These are phyloP conservation scores for Synanthedon vespiformis DNA, from an alignment of 2,888 invertebrate genomes.

Conservation along the genomic window DNA sequence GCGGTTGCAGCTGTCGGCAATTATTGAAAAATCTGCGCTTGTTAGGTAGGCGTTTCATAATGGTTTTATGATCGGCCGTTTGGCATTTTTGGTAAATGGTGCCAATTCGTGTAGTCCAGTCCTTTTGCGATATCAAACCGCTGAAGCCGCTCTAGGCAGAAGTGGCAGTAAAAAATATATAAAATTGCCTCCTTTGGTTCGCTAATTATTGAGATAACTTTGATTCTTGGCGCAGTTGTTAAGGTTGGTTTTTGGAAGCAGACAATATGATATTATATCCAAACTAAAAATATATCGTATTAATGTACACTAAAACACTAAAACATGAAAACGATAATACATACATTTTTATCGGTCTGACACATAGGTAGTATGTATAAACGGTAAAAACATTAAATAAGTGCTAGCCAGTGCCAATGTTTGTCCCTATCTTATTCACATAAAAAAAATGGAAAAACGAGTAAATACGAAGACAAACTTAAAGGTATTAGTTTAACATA, in stretches of 20 bases:
- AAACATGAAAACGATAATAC: no score
- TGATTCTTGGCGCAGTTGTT: slow-evolving; percentile 10
- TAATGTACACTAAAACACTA: no score
- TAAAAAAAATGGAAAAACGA: no score
- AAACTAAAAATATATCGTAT: no score
- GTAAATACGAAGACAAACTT: no score
- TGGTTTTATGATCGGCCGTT: slow-evolving; percentile 25
- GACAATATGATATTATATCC: not conserved
- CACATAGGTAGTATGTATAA: no score
- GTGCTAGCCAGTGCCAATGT: no score
- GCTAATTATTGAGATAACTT: slow-evolving; percentile 21
- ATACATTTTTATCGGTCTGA: no score
- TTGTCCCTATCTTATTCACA: no score
- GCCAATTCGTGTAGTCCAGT: slow-evolving; percentile 23
- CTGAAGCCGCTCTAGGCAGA: slow-evolving; percentile 13
- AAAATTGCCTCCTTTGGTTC: slow-evolving; percentile 16
- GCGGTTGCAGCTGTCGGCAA: slow-evolving; percentile 33
- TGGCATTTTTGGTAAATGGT: slow-evolving; percentile 34
- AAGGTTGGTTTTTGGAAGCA: slow-evolving; percentile 12
- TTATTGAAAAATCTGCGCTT: slow-evolving; percentile 36
- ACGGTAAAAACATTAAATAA: no score
- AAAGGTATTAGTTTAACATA: no score
- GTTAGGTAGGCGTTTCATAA: slow-evolving; percentile 35
- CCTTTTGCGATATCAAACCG: slow-evolving; percentile 10
- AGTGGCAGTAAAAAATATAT: slow-evolving; percentile 5